These are phyloP conservation scores for Anser cygnoides DNA, from an alignment of 2,113 vertebrate species.

Conservation along the genomic window DNA sequence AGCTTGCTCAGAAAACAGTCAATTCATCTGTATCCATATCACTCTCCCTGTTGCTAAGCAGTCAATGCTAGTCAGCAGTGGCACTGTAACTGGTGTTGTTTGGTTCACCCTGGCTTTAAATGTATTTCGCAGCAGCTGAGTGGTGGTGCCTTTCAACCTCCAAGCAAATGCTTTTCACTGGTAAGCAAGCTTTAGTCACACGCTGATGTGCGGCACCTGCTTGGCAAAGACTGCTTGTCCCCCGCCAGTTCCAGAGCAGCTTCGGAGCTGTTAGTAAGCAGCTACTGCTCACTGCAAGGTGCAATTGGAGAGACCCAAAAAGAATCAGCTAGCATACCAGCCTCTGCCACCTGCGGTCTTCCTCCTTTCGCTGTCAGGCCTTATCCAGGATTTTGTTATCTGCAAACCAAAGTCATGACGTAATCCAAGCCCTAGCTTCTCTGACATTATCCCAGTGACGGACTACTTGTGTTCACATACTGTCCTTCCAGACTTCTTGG, in stretches of 20 bases:
- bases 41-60: slow-evolving; percentile 56
- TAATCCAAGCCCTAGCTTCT: neutral
- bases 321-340: neutral
- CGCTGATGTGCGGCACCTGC: neutral
- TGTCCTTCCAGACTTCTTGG: neutral
- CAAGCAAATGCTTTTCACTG: neutral
- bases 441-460: neutral
- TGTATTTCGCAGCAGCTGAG: neutral
- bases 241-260: neutral
- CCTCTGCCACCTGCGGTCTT: neutral
- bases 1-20: slow-evolving; percentile 64
- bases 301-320: neutral
- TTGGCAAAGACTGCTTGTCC: neutral
- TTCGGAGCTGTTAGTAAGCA: neutral
- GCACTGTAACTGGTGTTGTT: neutral
- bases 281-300: neutral
- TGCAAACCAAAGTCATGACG: neutral
- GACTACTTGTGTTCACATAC: neutral
- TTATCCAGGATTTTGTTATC: neutral
- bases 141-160: neutral
- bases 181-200: neutral
- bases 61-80: slow-evolving; percentile 9
- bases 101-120: neutral
- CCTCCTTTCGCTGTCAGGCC: neutral
- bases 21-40: slow-evolving; percentile 60